Base-by-base conservation (phyloP, 2,888 invertebrate species). In the Epistrophe grossulariae region DNA sequence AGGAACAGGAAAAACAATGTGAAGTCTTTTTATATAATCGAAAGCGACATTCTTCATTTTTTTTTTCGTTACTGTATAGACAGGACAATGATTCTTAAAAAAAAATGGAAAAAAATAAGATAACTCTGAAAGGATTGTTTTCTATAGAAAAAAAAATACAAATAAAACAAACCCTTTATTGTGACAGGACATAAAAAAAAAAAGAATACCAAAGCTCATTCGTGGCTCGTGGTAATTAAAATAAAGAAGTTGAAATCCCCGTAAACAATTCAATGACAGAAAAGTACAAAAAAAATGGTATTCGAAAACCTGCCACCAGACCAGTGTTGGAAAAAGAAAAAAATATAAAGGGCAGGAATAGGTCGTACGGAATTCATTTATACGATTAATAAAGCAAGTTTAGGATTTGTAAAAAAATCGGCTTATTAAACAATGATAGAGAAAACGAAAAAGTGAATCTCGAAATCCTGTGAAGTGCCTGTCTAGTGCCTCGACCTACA, bases 201-300 rank as follows among this genome's bases (percentile, higher is more conserved):
- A 50, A 31, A 2, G n/a, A 38, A 64, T 57, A 72, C 64, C 2
- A 45, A 48, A 64, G 48, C 38, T 31, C 35, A 68, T 74, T 73
- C 79, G 66, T 80, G 74, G 79, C 48, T 19, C 17, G 28, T 24
- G 73, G 66, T 73, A 66, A 73, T 79, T 79, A 79, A 73, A 72
- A 79, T 7, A 13, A 8, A 60, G 40, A 40, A 72, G 48, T 48
- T 15, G 43, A 57, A 72, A 79, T 62, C 64, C 43, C 17, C 15
- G 31, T 43, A 11, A 19, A 50, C 66, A 59, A 66, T 57, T 59
- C 66, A 73, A 79, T 66, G 79, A 73, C 79, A 73, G 50, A 66
- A 73, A 68, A 79, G 59, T 73, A 59, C 5, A 35, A 24, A 43
- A 35, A 48, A 35, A 40, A 17, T 5, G 15, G 48, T 64, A 64